Base-by-base conservation (phyloP, 2,797 vertebrate species). In the Discoglossus pictus region DNA sequence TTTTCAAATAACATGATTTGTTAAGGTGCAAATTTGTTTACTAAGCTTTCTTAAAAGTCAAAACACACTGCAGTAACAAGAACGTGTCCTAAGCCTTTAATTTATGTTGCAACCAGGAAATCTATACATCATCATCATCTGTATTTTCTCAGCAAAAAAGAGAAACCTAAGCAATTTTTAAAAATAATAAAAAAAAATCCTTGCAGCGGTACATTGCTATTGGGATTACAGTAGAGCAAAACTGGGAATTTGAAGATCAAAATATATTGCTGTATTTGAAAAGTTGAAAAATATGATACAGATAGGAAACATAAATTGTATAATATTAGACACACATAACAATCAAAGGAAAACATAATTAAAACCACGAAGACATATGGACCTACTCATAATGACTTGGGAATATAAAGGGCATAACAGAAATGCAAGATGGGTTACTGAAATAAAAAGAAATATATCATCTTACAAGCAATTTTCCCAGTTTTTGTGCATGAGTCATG, bases 291-390 rank as follows among this genome's bases (percentile, higher is more conserved):
- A 35, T 50, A 47, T 42, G 25, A 67, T 67, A 55, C 65, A 60
- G 52, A 67, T 60, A 24, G 13, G 60, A 51, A 34, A 34, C 65
- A 60, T 68, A 52, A 68, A 68, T 60, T 36, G 40, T 21, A 51
- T 10, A 23, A 47, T 23, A 58, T 51, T 42, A 67, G 47, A 68
- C 18, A 44, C 17, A 68, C 15, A 15, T 6, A 20, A 18, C 13
- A 27, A 52, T 60, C 55, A 20, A 42, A 46, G 65, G 65, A 67
- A 25, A 60, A 59, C 42, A 59, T 54, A 67, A 67, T 59, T 59
- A 67, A 51, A 31, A 67, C 13, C 13, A 31, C 44, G 34, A 51
- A 60, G 40, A 17, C 39, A 39, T 44, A 52, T 44, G 25, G 52
- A 17, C 21, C 39, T 34, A 12, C 46, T 52, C 9, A 13, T 38